A percentile compares a stretch with the other conserved stretches of the same genome.
phyloP scores from a whole-genome alignment of 2,888 invertebrate species.

The Catonia carolina region DNA sequence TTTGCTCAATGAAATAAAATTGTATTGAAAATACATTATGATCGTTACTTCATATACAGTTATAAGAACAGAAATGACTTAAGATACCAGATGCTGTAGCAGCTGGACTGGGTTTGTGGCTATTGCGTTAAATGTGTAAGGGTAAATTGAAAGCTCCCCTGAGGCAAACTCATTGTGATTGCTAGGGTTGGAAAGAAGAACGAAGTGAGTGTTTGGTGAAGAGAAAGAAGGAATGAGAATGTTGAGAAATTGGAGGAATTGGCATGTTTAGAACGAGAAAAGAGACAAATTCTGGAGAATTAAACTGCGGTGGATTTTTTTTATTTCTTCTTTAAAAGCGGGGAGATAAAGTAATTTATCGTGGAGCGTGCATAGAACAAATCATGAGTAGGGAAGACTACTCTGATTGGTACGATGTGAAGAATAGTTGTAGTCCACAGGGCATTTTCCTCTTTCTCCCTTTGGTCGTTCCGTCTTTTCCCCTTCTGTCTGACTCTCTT shows the following conservation, averaged over 20 bases:
- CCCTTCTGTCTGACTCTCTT: no score
- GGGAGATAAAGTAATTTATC: constrained; percentile 11
- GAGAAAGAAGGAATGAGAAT: background rate
- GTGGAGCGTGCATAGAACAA: constrained; percentile 10
- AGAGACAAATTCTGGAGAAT: constrained; percentile 12
- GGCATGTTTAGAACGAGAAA: constrained; percentile 8
- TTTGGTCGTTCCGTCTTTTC: no score
- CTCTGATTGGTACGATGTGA: constrained; percentile 2
- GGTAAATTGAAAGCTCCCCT: constrained; percentile 1
- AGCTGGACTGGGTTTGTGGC: no score
- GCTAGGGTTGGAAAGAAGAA: background rate
- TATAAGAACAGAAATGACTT: no score
- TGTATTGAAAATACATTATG: no score
- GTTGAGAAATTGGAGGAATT: background rate
- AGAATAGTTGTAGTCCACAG: no score
- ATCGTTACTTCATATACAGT: no score
- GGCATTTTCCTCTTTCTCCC: no score
- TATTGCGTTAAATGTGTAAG: no score
- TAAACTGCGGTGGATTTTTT: constrained; percentile 1
- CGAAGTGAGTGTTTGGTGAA: background rate
- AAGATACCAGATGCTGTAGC: no score
- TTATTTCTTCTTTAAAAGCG: background rate
- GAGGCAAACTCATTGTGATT: constrained; percentile 4
- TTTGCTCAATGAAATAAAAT: no score
- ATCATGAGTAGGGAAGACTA: background rate